phyloP scores from a whole-genome alignment of 2,888 invertebrate genomes.

The Ophion ventricosus region DNA sequence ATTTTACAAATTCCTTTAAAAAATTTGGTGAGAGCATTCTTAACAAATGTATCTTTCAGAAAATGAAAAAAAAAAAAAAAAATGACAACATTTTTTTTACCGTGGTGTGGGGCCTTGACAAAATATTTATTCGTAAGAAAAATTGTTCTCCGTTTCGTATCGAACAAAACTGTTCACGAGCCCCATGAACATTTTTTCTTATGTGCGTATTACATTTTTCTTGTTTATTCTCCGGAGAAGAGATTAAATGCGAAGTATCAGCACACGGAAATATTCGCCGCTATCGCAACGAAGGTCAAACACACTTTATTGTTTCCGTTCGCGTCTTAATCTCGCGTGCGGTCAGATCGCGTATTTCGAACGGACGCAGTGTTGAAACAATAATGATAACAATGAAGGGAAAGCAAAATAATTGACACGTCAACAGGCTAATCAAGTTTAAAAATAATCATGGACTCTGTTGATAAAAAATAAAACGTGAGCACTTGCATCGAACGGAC shows the following conservation, averaged over 20 bases:
- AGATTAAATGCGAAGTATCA: conserved; percentile 3
- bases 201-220: background rate
- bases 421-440: background rate
- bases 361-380: background rate
- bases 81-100: no score
- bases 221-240: background rate
- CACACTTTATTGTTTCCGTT: conserved; percentile 11
- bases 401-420: background rate
- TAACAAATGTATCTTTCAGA: no score
- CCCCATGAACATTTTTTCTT: background rate
- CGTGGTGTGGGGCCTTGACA: background rate
- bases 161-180: background rate
- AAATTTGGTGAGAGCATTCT: no score
- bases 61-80: no score
- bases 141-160: background rate
- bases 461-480: background rate
- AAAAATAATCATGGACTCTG: background rate
- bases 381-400: background rate
- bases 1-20: no score
- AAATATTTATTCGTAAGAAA: background rate
- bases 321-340: conserved; percentile 1
- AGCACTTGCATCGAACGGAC: background rate
- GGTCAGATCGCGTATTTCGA: background rate
- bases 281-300: conserved; percentile 11
- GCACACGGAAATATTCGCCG: background rate